These are phyloP conservation scores for Theonella swinhoei DNA, from an alignment of 37 sponge, comb jelly and placozoan genomes.

Conservation along the genomic window DNA sequence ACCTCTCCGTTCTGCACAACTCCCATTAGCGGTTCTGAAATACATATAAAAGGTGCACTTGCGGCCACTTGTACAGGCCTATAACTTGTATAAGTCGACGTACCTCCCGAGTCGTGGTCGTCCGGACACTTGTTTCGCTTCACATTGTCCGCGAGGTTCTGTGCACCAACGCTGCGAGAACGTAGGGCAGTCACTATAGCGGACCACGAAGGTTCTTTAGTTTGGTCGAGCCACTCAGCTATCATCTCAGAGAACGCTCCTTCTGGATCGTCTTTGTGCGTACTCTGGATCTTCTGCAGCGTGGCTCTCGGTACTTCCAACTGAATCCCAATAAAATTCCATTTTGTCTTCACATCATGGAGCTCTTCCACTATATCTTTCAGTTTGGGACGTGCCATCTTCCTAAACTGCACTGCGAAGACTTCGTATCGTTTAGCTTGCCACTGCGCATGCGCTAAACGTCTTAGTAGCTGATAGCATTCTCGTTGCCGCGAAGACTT, in stretches of 20 bases:
- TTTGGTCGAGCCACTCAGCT: background rate
- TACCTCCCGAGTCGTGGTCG: too few relatives aligned
- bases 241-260: background rate
- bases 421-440: too few relatives aligned
- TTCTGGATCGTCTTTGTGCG: background rate
- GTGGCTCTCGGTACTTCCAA: background rate
- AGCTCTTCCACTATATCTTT: background rate
- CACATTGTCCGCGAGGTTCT: background rate
- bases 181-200: background rate
- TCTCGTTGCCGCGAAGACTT: conserved; percentile 96
- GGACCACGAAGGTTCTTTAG: background rate
- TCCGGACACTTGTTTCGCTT: background rate
- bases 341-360: background rate
- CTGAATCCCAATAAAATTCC: background rate
- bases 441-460: too few relatives aligned
- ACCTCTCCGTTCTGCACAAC: too few relatives aligned
- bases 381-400: too few relatives aligned
- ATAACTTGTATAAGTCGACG: too few relatives aligned
- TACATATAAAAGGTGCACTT: too few relatives aligned
- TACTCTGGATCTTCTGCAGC: background rate
- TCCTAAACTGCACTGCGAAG: too few relatives aligned
- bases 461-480: too few relatives aligned
- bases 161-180: background rate
- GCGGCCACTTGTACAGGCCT: too few relatives aligned
- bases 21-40: too few relatives aligned